These are phyloP conservation scores for Callaeas wilsoni DNA, from an alignment of 2,113 vertebrate genomes.

Conservation along the genomic window DNA sequence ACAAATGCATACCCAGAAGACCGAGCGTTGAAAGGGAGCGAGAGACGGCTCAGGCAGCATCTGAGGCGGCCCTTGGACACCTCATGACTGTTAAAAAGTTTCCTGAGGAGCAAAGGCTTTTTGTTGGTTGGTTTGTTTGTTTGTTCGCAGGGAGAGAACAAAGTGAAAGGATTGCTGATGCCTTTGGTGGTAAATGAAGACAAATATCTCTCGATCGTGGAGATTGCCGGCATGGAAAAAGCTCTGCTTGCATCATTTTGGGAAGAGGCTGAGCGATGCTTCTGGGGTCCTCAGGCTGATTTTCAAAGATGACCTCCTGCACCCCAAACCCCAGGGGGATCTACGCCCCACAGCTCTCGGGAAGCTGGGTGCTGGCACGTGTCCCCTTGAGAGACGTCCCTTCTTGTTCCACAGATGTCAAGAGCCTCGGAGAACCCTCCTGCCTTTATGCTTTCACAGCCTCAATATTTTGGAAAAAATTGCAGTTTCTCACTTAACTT, in stretches of 20 bases:
- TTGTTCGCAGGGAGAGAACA: conserved; percentile 20
- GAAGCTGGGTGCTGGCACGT: background rate
- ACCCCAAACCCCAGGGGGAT: background rate
- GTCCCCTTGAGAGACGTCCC: background rate
- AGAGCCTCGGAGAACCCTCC: background rate
- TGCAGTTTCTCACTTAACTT: background rate
- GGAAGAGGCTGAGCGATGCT: background rate
- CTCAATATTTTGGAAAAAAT: background rate
- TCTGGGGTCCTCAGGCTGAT: background rate
- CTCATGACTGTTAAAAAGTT: conserved; percentile 51
- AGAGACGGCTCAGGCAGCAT: background rate
- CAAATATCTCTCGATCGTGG: background rate
- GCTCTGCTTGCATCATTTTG: background rate
- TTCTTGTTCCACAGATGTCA: background rate
- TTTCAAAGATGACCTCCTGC: background rate
- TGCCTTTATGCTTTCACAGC: background rate
- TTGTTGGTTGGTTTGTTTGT: background rate
- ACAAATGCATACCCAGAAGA: conserved; percentile 55
- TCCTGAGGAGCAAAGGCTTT: background rate
- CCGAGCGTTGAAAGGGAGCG: background rate
- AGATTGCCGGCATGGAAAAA: background rate
- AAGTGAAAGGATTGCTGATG: conserved; percentile 34
- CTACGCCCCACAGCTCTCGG: fast-evolving
- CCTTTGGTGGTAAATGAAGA: conserved; percentile 57
- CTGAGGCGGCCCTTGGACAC: background rate